Evolutionary conservation across 2,113 vertebrate species (phyloP), one percentile per base, ranked within the genome.

Genomic region (Piaya cayana): DNA sequence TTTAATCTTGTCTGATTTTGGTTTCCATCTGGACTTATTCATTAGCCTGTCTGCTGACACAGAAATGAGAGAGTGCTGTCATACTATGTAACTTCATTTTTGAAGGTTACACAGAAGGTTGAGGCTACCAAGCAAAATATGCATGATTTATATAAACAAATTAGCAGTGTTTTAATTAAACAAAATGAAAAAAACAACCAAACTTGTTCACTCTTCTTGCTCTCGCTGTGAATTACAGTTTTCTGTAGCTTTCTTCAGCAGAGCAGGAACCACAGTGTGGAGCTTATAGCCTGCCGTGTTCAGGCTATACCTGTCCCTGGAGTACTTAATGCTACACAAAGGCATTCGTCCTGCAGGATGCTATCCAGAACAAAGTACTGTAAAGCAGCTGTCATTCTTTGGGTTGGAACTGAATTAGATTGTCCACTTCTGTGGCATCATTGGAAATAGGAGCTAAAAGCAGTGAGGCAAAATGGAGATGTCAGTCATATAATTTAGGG

Each of bases 241-340:
- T 77, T 81, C 52, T 84, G 32, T 45, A 67, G 65, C 12, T 69
- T 74, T 58, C 1, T 43, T 58, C 19, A 45, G 32, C 53, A 82
- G 56, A 69, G 68, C 50, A 23, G 76, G 53, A 80, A 32, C 11
- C 30, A 10, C 52, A 53, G 27, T 30, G 5, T 4, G 19, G 30
- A 39, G 26, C 10, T 72, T 47, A n/a, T 42, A 65, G 37, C 29
- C 8, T 64, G 1, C 25, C 4, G 0, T 37, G 7, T 34, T 34
- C 63, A n/a, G 26, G 18, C 21, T 27, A 1, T 45, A 45, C 15
- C 37, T 50, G 0, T 53, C 49, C 49, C 36, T 29, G 9, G 27
- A 78, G 12, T 22, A 4, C 4, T 0, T 70, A 1, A 0, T 69
- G 15, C 15, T 17, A 16, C 43, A 45, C 43, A 45, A 14, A 49